Evolutionary conservation across 2,797 vertebrate genomes (phyloP), one percentile per base, ranked within the genome.

Genomic region (Gallirallus australis): DNA sequence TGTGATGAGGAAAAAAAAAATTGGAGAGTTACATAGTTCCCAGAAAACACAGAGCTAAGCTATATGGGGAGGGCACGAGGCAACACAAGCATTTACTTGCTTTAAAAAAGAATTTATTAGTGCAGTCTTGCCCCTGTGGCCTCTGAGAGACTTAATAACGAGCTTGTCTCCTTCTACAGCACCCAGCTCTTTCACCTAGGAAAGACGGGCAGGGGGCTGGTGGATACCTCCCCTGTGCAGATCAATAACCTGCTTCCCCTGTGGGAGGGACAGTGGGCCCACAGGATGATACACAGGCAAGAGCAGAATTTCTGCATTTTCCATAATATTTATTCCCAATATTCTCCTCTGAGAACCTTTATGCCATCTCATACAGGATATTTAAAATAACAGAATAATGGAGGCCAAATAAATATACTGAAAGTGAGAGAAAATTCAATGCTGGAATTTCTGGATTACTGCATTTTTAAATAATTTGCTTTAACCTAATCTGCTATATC

Each of bases 91-190:
- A 40, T 45, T 54, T 54, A 30, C n/a, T 75, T 57, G 18, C 35
- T 94, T 85, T 30, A 63, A 42, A 65, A 64, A 76, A 85, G 5
- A 70, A 94, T 94, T 89, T 93, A 91, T 93, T 68, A 87, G 28
- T 35, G 25, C 72, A 81, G 64, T 11, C n/a, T 27, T 59, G 30
- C 40, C 53, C 45, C 39, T 10, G 35, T 50, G 76, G 60, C 86
- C 78, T 91, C 37, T 30, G 48, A 80, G 71, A 77, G 42, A 48
- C 39, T 93, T 86, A 77, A 28, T 56, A 82, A 94, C 0, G 4
- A 76, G 71, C 11, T 61, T 65, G 64, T 72, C 79, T 94, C 42
- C 47, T 71, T 39, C 71, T 66, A 28, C 69, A 76, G 50, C 81
- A 20, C 35, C 48, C 42, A 11, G 72, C 53, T 83, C 48, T 56